These are phyloP conservation scores for Achatina immaculata DNA, from an alignment of 1,140 invertebrate genomes.

Conservation along the genomic window DNA sequence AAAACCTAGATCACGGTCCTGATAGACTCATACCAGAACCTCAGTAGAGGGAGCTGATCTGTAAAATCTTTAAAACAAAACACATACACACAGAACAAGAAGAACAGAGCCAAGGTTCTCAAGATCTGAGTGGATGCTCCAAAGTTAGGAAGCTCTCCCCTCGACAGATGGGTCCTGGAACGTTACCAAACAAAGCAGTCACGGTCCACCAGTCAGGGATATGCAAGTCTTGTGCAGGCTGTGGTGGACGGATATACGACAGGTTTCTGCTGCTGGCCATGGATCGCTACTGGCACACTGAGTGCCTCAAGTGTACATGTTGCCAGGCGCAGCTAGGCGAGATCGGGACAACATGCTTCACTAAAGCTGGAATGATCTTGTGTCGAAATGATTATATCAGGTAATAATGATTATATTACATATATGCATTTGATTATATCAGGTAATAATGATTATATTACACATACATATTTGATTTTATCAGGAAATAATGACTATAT, in stretches of 20 bases:
- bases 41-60: too few relatives aligned
- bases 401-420: too few relatives aligned
- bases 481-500: too few relatives aligned
- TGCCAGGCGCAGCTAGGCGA: slow-evolving; percentile 88
- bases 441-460: too few relatives aligned
- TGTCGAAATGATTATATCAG: slow-evolving; percentile 94
- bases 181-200: slow-evolving; percentile 26
- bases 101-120: neutral
- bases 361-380: slow-evolving; percentile 90
- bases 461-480: too few relatives aligned
- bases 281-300: slow-evolving; percentile 92
- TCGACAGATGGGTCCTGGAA: slow-evolving; percentile 19
- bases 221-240: slow-evolving; percentile 71
- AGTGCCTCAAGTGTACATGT: slow-evolving; percentile 91
- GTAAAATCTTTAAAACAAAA: too few relatives aligned
- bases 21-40: too few relatives aligned
- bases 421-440: too few relatives aligned
- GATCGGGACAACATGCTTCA: slow-evolving; percentile 90
- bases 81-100: neutral
- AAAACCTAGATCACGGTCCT: too few relatives aligned
- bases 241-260: slow-evolving; percentile 86
- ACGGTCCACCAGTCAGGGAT: slow-evolving; percentile 24
- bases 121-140: too few relatives aligned
- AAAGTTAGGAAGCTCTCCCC: too few relatives aligned
- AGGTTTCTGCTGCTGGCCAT: slow-evolving; percentile 88